Evolutionary conservation across 2,797 vertebrate genomes (phyloP).

Genomic region (Notamacropus eugenii): DNA sequence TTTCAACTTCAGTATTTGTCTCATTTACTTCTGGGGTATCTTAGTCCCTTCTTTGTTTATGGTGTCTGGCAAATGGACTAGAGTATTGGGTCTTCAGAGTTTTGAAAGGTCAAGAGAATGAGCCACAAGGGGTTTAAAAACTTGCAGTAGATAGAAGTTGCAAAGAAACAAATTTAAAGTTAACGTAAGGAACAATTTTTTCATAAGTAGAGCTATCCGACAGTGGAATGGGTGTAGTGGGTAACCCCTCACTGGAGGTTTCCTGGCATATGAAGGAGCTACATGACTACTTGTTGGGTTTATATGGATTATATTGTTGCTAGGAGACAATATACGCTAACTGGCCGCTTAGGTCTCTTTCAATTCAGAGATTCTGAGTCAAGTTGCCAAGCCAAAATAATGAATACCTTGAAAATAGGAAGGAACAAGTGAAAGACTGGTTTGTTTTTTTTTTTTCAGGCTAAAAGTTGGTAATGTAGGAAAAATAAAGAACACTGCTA

Average conservation of each 20-base stretch:
- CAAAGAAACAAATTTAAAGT: background rate
- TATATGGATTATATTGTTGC: background rate
- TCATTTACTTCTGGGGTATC: too few relatives aligned
- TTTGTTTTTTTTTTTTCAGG: background rate
- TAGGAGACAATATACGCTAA: background rate
- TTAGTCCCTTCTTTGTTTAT: too few relatives aligned
- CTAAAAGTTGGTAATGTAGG: background rate
- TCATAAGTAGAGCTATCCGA: background rate
- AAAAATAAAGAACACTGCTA: background rate
- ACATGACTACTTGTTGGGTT: background rate
- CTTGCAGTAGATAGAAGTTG: background rate
- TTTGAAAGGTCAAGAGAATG: background rate
- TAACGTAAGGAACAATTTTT: background rate
- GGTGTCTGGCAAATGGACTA: background rate
- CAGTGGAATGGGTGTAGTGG: background rate
- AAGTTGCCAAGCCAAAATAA: background rate
- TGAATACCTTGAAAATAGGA: background rate
- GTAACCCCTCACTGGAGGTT: background rate
- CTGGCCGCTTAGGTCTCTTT: background rate
- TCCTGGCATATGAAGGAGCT: background rate
- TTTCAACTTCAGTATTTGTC: background rate
- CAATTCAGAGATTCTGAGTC: background rate
- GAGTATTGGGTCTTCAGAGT: background rate
- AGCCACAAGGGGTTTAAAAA: background rate
- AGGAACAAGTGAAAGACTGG: background rate